Evolutionary conservation across 2,113 vertebrate species (phyloP), one percentile per base, ranked within the genome.

Genomic region (Xyliphius kryptos): DNA sequence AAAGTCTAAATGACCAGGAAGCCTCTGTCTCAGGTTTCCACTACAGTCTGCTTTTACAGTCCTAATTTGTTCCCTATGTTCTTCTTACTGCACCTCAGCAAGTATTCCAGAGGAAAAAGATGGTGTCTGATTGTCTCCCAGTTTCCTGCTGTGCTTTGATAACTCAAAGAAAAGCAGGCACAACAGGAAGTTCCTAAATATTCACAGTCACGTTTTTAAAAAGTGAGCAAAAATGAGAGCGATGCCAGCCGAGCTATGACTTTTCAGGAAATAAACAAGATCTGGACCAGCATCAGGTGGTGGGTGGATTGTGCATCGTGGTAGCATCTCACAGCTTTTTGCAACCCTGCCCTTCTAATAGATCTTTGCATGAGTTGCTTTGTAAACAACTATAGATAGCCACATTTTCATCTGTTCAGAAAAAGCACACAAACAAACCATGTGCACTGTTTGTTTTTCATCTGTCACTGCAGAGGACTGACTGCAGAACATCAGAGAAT

Each of bases 161-260:
- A 75, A 61, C 51, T 69, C 32, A 49, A 51, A 65, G 56, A 55
- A 52, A 75, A 60, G 49, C 20, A 54, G 49, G 49, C 69, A 58
- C 73, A 61, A 71, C 62, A 69, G 73, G 73, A 74, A 57, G 66
- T 58, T 56, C 44, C 48, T 68, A 58, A 68, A 71, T 71, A 75
- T 75, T 71, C 69, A 75, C 55, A 71, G 60, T 38, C 68, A 73
- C 32, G 61, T 44, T 60, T 54, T 60, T 52, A 16, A 58, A 26
- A 52, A 41, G 40, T 21, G 44, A 43, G 16, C 63, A 46, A 60
- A 66, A 61, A 62, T 56, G 48, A 47, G 37, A 61, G 55, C 22
- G 53, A 59, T 20, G 63, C 56, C 61, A 57, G 56, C 15, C 26
- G 61, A 16, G 38, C 44, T 59, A 15, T 4, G 40, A 37, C 15